Evolutionary conservation across 1,140 invertebrate genomes (phyloP).

Genomic region (Drosophila aff.): DNA sequence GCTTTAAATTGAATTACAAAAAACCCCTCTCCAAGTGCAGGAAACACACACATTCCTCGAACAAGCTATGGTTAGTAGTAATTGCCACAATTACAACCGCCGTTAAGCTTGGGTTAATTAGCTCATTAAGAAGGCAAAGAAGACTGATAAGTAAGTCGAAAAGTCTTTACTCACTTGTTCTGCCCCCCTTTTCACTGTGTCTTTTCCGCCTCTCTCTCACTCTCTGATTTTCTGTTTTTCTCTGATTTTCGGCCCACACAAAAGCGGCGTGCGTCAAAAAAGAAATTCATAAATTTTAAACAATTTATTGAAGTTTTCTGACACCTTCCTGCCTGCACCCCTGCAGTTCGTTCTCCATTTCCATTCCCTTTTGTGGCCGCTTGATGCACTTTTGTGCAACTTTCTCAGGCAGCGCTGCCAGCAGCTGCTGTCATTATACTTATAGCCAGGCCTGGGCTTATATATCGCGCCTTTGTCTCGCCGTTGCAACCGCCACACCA

Average conservation of each 20-base stretch:
- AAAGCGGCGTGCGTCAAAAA: conserved; percentile 55
- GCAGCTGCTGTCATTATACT: conserved; percentile 63
- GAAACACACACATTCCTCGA: conserved; percentile 12
- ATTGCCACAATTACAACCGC: conserved; percentile 25
- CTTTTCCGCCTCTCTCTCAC: no score
- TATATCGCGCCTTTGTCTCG: conserved; percentile 42
- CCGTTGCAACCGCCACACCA: conserved; percentile 10
- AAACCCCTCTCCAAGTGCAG: conserved; percentile 4
- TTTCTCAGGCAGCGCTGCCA: conserved; percentile 63
- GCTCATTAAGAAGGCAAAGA: conserved; percentile 40
- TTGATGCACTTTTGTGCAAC: conserved; percentile 62
- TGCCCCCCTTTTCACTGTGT: conserved; percentile 1
- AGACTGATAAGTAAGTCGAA: conserved; percentile 29
- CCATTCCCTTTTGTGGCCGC: conserved; percentile 1
- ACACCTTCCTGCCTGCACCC: conserved; percentile 1
- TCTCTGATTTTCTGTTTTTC: conserved; percentile 11
- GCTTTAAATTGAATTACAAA: neutral
- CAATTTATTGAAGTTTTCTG: conserved; percentile 65
- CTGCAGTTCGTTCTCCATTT: neutral
- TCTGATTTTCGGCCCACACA: conserved; percentile 53
- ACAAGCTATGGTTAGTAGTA: conserved; percentile 30
- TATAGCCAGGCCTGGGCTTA: conserved; percentile 2
- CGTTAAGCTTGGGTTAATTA: conserved; percentile 34
- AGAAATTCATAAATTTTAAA: conserved; percentile 70
- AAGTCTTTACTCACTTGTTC: conserved; percentile 9